Evolutionary conservation across 2,888 invertebrate genomes (phyloP).

Genomic region (Philopedon plagiatum): DNA sequence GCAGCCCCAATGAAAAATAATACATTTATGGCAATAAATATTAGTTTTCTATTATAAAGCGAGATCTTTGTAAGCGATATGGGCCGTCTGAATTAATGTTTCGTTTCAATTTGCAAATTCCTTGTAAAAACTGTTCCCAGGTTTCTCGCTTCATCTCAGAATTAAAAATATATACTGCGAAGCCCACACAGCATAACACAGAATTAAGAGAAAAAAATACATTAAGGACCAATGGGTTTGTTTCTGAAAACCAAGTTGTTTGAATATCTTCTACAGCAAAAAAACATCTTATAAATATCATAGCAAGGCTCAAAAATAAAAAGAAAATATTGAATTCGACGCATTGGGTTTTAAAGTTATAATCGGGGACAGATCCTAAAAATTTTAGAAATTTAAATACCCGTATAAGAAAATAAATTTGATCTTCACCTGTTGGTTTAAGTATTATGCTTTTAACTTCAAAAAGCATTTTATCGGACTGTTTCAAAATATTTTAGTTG

Average conservation of each 20-base stretch:
- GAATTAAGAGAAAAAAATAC: too few species aligned
- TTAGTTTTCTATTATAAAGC: neutral
- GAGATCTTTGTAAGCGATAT: neutral
- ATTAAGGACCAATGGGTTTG: neutral
- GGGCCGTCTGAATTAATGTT: neutral
- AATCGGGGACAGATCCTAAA: too few species aligned
- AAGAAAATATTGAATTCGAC: too few species aligned
- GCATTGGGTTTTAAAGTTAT: too few species aligned
- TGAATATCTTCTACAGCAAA: neutral
- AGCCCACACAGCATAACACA: too few species aligned
- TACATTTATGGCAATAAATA: neutral
- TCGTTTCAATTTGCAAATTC: neutral
- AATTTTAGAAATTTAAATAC: neutral
- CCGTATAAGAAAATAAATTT: neutral
- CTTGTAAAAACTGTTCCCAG: neutral
- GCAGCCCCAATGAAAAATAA: too few species aligned
- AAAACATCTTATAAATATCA: neutral
- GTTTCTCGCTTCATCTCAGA: neutral
- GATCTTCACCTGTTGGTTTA: neutral
- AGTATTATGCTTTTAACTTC: neutral
- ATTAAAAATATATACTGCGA: neutral
- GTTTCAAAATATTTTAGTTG: too few species aligned
- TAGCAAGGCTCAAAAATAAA: too few species aligned
- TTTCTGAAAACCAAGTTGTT: neutral
- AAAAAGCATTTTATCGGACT: too few species aligned